phyloP scores from a whole-genome alignment of 1,140 invertebrate genomes.

The Brachionus koreanus region DNA sequence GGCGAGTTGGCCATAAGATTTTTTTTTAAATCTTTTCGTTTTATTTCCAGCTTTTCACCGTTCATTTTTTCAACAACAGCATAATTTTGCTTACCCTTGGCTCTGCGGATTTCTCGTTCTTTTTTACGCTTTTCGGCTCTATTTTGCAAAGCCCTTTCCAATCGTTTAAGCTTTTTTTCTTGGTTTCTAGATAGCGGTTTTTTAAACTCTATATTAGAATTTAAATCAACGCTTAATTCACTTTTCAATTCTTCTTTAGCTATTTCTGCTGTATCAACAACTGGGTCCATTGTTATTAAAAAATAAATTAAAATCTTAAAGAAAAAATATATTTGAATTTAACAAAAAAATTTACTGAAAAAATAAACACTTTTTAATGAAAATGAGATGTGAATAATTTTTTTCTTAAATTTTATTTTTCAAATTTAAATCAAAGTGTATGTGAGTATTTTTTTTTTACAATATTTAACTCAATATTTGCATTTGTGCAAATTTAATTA shows the following conservation, averaged over 20 bases:
- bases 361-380: too few species aligned
- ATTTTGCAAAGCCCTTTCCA: constrained; percentile 5
- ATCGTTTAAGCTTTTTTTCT: constrained; percentile 30
- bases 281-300: background rate
- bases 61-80: constrained; percentile 24
- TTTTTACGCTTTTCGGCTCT: constrained; percentile 19
- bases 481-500: background rate
- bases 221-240: background rate
- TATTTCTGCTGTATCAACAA: background rate
- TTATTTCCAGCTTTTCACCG: constrained; percentile 35
- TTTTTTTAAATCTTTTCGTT: constrained; percentile 38
- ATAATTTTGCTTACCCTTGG: constrained; percentile 19
- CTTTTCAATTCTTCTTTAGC: background rate
- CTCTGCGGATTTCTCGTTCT: constrained; percentile 6
- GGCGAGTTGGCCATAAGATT: constrained; percentile 34
- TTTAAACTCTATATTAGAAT: background rate
- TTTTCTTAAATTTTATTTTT: background rate
- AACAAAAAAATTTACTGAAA: background rate
- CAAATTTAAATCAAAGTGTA: background rate
- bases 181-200: constrained; percentile 30
- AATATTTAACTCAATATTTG: constrained; percentile 3
- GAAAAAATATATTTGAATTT: background rate
- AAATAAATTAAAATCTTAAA: background rate
- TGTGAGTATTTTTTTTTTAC: background rate
- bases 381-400: background rate